Evolutionary conservation across 2,113 vertebrate genomes (phyloP).

Genomic region (Gorsachius goisagi): DNA sequence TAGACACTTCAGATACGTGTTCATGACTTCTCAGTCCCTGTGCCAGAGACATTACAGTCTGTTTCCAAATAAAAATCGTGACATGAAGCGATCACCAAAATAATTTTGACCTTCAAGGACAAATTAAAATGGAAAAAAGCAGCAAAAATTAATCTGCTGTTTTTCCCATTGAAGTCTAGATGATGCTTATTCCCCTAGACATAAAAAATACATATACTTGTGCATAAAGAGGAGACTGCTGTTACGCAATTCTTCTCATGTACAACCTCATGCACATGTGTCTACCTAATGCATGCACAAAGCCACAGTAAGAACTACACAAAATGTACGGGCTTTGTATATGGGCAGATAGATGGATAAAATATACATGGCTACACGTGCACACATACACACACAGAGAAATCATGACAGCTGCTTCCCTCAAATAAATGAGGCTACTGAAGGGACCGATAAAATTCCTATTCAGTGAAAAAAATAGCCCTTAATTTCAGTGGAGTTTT

Average conservation of each 20-base stretch:
- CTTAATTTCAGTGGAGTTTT: background rate
- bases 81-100: slow-evolving; percentile 36
- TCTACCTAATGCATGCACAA: background rate
- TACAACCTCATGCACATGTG: background rate
- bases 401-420: background rate
- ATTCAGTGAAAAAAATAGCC: background rate
- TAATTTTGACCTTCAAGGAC: slow-evolving; percentile 30
- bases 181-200: background rate
- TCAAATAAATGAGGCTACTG: background rate
- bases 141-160: background rate
- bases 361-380: background rate
- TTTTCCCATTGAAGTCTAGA: background rate
- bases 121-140: background rate
- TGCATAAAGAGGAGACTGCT: background rate
- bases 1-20: background rate
- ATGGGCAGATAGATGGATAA: background rate
- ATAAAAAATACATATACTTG: background rate
- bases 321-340: rapidly evolving
- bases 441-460: background rate
- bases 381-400: background rate
- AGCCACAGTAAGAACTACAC: background rate
- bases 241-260: background rate
- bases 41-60: background rate
- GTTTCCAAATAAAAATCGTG: slow-evolving; percentile 36
- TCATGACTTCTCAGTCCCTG: background rate